These are phyloP conservation scores for Pollenia amentaria DNA, from an alignment of 2,888 invertebrate species.

Conservation along the genomic window DNA sequence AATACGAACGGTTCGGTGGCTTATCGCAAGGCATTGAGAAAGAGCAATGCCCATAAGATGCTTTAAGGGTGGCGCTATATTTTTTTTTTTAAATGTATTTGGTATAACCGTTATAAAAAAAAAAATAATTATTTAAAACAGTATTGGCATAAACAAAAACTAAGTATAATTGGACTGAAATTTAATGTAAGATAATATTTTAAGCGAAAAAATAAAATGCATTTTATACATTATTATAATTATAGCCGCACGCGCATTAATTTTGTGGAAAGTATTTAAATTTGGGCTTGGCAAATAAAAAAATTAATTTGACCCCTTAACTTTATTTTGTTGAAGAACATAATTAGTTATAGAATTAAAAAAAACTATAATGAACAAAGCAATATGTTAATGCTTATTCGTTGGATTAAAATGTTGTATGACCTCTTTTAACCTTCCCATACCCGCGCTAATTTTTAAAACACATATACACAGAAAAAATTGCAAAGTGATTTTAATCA, in stretches of 20 bases:
- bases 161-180: conserved; percentile 40
- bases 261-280: background rate
- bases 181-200: conserved; percentile 26
- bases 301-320: background rate
- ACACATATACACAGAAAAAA: no score
- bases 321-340: background rate
- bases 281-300: no score
- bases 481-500: no score
- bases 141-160: conserved; percentile 50
- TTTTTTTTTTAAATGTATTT: background rate
- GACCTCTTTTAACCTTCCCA: no score
- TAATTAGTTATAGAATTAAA: background rate
- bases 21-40: conserved; percentile 61
- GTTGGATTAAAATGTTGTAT: no score
- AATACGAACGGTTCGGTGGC: conserved; percentile 75
- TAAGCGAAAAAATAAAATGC: conserved; percentile 21
- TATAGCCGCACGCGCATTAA: background rate
- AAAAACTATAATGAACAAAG: background rate
- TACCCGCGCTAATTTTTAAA: no score
- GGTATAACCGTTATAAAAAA: background rate
- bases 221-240: conserved; percentile 6
- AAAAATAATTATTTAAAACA: conserved; percentile 36
- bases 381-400: no score
- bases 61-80: background rate
- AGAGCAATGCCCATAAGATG: conserved; percentile 23